phyloP scores from a whole-genome alignment of 2,888 invertebrate species.

The Plusia festucae region DNA sequence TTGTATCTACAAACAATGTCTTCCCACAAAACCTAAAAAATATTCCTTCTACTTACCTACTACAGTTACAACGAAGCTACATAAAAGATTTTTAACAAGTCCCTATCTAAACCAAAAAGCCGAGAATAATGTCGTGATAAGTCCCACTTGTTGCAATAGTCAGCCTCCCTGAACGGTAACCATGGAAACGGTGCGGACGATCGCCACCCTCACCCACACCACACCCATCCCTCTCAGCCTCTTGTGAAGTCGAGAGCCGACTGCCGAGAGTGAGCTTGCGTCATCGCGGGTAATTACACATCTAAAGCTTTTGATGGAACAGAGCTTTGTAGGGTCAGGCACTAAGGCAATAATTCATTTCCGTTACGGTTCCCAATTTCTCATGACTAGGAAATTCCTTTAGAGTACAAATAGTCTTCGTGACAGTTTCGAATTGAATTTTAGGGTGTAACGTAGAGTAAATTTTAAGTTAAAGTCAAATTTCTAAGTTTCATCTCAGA shows the following conservation, averaged over 20 bases:
- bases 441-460: not conserved
- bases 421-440: constrained; percentile 15
- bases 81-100: constrained; percentile 23
- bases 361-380: constrained; percentile 56
- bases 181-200: constrained; percentile 71
- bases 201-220: constrained; percentile 52
- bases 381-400: constrained; percentile 62
- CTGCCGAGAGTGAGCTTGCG: constrained; percentile 74
- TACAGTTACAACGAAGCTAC: not conserved
- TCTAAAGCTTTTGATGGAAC: constrained; percentile 82
- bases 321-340: constrained; percentile 69
- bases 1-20: not conserved
- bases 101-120: constrained; percentile 31
- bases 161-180: constrained; percentile 68
- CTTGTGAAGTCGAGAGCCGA: constrained; percentile 78
- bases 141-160: constrained; percentile 81
- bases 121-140: constrained; percentile 56
- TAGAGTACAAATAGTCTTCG: constrained; percentile 4
- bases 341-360: constrained; percentile 66
- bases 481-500: too few species aligned
- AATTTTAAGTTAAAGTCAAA: not conserved
- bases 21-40: not conserved
- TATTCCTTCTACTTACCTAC: not conserved
- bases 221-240: constrained; percentile 56
- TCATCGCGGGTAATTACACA: constrained; percentile 84